Evolutionary conservation across 1,140 invertebrate species (phyloP), one percentile per base, ranked within the genome.

Genomic region (Idris sp.): DNA sequence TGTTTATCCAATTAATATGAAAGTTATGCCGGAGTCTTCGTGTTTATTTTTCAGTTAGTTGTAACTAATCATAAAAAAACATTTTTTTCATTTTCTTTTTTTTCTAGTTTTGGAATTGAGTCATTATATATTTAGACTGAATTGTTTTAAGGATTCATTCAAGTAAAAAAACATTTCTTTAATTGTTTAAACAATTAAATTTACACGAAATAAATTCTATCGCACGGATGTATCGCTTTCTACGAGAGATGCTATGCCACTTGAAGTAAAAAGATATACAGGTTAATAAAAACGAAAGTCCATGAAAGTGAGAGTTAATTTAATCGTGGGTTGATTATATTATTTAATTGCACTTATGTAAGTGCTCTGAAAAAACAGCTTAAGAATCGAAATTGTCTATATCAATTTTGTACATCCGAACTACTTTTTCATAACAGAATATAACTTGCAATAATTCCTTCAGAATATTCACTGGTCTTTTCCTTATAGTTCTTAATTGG

Each of bases 261-360:
- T 41, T 9, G 11, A 38, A 54, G 53, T 28, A 61, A 67, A 67
- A 67, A 30, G 35, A 26, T 43, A 53, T 49, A 64, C 51, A 59
- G 59, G 44, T 58, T 73, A 73, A 73, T 64, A 64, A 73, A 73
- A 73, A 64, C 51, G 68, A 73, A 73, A 73, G 68, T 73, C 58
- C 68, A 51, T 31, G 59, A 73, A 64, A 73, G 68, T 58, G 43
- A 73, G 51, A 56, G 58, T 65, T 43, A 65, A 53, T 65, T 46
- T 46, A 53, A 49, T 16, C 35, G 13, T 15, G 26, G 14, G 51
- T 2, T 49, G 51, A 58, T 71, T 62, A 71, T 49, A 71, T 58
- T 72, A 72, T 72, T 58, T 64, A 33, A 58, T 72, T 72, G 36
- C 58, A 16, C 54, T 62, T 62, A 71, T 43, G 15, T 61, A 61